Conservation (phyloP, 2,888 invertebrate genomes). For the Cheilosia vernalis region DNA sequence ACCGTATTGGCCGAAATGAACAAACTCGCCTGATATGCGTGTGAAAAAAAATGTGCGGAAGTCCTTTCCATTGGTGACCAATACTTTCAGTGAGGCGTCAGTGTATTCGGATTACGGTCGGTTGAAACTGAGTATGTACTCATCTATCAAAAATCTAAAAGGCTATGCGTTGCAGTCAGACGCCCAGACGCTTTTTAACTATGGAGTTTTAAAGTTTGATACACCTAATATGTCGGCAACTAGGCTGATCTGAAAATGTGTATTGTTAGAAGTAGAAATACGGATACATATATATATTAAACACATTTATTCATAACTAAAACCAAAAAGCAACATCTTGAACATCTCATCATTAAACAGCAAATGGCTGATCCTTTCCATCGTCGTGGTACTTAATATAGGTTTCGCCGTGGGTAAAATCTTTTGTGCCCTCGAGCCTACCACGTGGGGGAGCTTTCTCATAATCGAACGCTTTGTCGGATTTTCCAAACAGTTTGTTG, state of each 20-base stretch:
- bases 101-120: too few species aligned
- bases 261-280: neutral
- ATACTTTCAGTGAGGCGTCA: too few species aligned
- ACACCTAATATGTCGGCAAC: too few species aligned
- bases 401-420: conserved; percentile 90
- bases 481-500: conserved; percentile 88
- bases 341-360: conserved; percentile 84
- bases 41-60: too few species aligned
- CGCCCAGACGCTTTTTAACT: neutral
- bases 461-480: conserved; percentile 89
- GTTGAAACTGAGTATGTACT: too few species aligned
- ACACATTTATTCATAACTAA: conserved; percentile 39
- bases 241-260: neutral
- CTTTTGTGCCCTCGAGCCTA: conserved; percentile 91
- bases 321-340: neutral
- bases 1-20: too few species aligned
- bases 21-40: too few species aligned
- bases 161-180: too few species aligned
- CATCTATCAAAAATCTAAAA: too few species aligned
- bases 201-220: neutral
- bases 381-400: conserved; percentile 92
- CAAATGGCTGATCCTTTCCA: conserved; percentile 89
- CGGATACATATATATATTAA: neutral
- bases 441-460: conserved; percentile 91
- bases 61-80: too few species aligned